Conservation (phyloP, 2,888 invertebrate species). For the Andricus curvator region DNA sequence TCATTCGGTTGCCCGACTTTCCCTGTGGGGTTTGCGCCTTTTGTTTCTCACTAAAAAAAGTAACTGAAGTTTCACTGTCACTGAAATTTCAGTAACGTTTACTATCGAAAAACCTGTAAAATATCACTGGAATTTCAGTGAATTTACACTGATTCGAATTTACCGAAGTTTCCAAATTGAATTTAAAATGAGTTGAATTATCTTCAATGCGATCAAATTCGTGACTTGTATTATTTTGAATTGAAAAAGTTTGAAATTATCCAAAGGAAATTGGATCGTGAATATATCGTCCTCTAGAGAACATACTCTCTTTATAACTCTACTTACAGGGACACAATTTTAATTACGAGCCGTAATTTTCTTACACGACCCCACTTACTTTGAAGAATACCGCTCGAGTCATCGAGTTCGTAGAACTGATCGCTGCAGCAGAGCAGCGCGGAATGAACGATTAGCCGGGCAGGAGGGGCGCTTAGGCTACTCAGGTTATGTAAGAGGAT, state of each 20-base stretch:
- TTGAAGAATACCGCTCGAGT: constrained; percentile 28
- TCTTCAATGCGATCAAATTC: not conserved
- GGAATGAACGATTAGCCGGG: constrained; percentile 46
- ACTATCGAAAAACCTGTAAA: too few species aligned
- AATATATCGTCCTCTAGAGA: not conserved
- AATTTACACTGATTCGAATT: too few species aligned
- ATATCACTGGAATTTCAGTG: too few species aligned
- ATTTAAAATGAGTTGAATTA: too few species aligned
- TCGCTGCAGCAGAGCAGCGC: constrained; percentile 42
- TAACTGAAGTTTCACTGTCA: too few species aligned
- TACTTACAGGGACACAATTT: not conserved
- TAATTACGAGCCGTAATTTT: constrained; percentile 29
- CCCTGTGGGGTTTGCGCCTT: too few species aligned
- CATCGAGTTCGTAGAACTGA: constrained; percentile 39
- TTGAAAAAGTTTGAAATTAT: not conserved
- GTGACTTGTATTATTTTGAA: not conserved
- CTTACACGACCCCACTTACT: constrained; percentile 11
- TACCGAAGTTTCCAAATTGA: too few species aligned
- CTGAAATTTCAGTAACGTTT: too few species aligned
- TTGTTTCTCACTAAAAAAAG: too few species aligned
- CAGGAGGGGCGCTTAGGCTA: constrained; percentile 40
- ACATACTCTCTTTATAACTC: not conserved
- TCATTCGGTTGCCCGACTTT: too few species aligned
- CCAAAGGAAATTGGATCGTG: not conserved
- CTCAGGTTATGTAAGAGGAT: constrained; percentile 41